Base-by-base conservation (phyloP, 2,113 vertebrate species). In the Pseudopipra pipra region DNA sequence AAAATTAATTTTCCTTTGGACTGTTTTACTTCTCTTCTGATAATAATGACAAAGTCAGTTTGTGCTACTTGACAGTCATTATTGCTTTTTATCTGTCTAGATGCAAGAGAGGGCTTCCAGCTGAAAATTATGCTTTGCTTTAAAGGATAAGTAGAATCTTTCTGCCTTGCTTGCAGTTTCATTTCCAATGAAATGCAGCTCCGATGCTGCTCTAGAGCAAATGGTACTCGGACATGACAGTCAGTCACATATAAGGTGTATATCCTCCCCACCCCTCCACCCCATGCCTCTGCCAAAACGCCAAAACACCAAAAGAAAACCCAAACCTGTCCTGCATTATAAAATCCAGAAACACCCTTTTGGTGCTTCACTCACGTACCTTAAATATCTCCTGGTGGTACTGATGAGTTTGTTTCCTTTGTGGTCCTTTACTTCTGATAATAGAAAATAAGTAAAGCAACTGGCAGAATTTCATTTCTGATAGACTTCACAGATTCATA, bases 1-100 rank as follows among this genome's bases (percentile, higher is more conserved):
- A 84, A 66, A 73, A 86, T 80, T 63, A n/a, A 8, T 72, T 79
- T 90, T 85, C 18, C 15, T 66, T 87, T 70, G 54, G 49, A 80
- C 58, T 90, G 21, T 83, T 88, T 92, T 65, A 63, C 15, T 79
- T 85, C 41, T 13, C n/a, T 78, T 81, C 30, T 74, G 75, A 85
- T 86, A 73, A n/a, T 82, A 86, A 56, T 15, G 28, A 47, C 59
- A 21, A 58, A 85, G 51, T 58, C 58, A 56, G 59, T 56, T 84
- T 77, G 37, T 74, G 51, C 43, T 84, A 14, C 65, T 80, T 81
- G 47, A 77, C 31, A 84, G 43, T 49, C 28, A 20, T 71, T 62
- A 37, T 84, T 86, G 86, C 76, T 66, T 90, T 90, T 73, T 63
- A 44, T 70, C 62, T 58, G 21, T 51, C 46, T 56, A 61, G n/a